A percentile compares a stretch with the other conserved stretches of the same genome.
Evolutionary conservation across 2,113 vertebrate species (phyloP).

Genomic region (Dasyurus viverrinus): DNA sequence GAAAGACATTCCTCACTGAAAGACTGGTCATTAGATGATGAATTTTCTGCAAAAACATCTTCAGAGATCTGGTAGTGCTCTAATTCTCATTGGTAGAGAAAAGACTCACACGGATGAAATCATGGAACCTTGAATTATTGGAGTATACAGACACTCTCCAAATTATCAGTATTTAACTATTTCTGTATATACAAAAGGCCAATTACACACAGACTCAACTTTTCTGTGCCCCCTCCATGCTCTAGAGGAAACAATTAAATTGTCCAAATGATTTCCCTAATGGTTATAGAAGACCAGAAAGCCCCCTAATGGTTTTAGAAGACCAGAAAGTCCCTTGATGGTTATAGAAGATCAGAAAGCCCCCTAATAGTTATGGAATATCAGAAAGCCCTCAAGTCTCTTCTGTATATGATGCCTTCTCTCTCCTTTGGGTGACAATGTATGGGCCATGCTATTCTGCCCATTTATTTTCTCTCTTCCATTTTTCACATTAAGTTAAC

Average conservation of each 20-base stretch:
- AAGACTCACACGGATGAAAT: not conserved
- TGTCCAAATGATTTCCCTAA: not conserved
- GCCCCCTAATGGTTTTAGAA: not conserved
- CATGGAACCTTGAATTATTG: not conserved
- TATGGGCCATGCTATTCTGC: fast-evolving
- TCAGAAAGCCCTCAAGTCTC: not conserved
- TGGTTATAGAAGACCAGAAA: not conserved
- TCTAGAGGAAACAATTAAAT: not conserved
- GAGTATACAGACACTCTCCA: not conserved
- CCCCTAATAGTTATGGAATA: too few relatives aligned
- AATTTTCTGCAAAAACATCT: not conserved
- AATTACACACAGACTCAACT: not conserved
- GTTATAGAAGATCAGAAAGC: too few relatives aligned
- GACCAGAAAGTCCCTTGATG: not conserved
- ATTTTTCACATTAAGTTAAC: not conserved
- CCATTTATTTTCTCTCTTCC: not conserved
- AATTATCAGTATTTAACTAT: not conserved
- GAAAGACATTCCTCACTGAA: not conserved
- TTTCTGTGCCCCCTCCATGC: not conserved
- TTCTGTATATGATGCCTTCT: not conserved
- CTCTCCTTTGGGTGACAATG: not conserved
- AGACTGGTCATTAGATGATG: not conserved
- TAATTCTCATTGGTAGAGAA: not conserved
- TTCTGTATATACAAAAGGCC: not conserved
- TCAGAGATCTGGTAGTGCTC: not conserved